A percentile compares a stretch with the other conserved stretches of the same genome.
These are phyloP conservation scores for Rachycentron canadum DNA, from an alignment of 2,797 vertebrate species.

Conservation along the genomic window DNA sequence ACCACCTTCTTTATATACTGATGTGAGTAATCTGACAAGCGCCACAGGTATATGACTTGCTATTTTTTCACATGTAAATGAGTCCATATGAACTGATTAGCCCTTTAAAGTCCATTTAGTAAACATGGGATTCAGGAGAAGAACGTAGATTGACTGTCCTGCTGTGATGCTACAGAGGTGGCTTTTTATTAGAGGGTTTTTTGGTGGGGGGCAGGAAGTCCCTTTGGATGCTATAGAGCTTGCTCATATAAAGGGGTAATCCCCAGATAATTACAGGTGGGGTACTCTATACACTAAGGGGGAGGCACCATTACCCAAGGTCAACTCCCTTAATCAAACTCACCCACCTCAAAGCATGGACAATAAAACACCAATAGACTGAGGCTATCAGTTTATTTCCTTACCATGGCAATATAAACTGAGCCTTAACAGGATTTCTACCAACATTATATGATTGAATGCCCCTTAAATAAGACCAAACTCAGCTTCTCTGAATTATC, in stretches of 20 bases:
- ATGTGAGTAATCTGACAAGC: conserved; percentile 5
- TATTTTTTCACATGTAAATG: conserved; percentile 16
- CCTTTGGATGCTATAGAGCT: conserved; percentile 74
- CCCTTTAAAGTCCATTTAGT: conserved; percentile 20
- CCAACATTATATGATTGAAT: conserved; percentile 20
- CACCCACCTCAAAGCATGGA: conserved; percentile 40
- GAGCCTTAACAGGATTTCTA: conserved; percentile 44
- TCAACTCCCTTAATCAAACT: conserved; percentile 42
- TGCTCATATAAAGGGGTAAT: conserved; percentile 77
- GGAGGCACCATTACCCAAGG: conserved; percentile 49
- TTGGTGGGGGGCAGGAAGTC: conserved; percentile 66
- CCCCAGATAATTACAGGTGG: conserved; percentile 81
- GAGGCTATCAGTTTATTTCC: conserved; percentile 41
- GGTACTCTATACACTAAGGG: conserved; percentile 44
- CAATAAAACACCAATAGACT: conserved; percentile 71
- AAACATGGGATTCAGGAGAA: conserved; percentile 29
- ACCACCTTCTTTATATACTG: neutral
- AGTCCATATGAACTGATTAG: conserved; percentile 36
- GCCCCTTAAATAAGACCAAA: neutral
- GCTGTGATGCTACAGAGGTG: conserved; percentile 63
- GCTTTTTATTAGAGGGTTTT: conserved; percentile 69
- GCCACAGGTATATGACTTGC: conserved; percentile 10
- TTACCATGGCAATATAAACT: conserved; percentile 25
- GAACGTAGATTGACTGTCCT: conserved; percentile 60
- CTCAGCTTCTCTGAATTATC: neutral